Evolutionary conservation across 2,113 vertebrate genomes (phyloP).

Genomic region (Potamarius usumacintae): DNA sequence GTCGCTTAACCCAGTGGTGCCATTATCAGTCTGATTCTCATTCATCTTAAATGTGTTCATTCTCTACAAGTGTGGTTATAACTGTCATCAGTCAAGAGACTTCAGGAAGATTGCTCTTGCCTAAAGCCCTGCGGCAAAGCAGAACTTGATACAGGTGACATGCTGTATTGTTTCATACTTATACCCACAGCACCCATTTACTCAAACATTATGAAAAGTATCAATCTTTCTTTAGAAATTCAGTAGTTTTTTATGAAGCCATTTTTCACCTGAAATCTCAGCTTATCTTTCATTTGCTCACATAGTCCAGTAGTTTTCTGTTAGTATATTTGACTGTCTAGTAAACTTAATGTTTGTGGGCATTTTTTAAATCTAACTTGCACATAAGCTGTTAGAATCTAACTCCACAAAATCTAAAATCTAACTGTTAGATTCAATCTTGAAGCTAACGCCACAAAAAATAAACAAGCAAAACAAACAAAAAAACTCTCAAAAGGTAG

Average conservation of each 20-base stretch:
- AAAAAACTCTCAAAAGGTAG: no score
- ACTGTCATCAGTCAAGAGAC: not conserved
- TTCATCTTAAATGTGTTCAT: conserved; percentile 12
- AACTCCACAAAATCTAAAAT: no score
- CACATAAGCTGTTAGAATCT: not conserved
- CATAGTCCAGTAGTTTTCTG: not conserved
- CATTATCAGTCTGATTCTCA: conserved; percentile 25
- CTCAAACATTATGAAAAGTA: conserved; percentile 20
- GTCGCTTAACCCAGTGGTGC: conserved; percentile 21
- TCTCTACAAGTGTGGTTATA: conserved; percentile 2
- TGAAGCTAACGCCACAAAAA: no score
- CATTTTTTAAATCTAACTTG: not conserved
- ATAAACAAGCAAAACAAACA: no score
- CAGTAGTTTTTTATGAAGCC: not conserved
- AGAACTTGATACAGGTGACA: conserved; percentile 5
- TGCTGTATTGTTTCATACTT: not conserved
- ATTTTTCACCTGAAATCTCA: not conserved
- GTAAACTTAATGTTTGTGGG: not conserved
- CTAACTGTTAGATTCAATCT: no score
- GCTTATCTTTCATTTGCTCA: not conserved
- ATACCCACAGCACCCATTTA: not conserved
- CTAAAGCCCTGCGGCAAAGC: not conserved
- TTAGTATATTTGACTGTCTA: not conserved
- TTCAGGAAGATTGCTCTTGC: not conserved
- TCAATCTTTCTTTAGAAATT: not conserved